Base-by-base conservation (phyloP, 2,888 invertebrate genomes). In the Anorthoa munda region DNA sequence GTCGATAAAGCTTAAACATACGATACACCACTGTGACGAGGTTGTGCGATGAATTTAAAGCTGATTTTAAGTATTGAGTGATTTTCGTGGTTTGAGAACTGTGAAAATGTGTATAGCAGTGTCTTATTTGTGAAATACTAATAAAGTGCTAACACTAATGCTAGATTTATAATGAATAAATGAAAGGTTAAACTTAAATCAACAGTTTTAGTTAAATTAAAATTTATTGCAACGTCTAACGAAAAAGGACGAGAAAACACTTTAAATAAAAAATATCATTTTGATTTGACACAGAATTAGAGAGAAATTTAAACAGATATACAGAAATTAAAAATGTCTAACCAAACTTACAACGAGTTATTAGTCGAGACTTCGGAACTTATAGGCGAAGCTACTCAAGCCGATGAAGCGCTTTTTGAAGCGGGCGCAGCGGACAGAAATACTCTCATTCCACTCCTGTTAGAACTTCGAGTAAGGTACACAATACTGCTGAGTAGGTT, bases 401-500 rank as follows among this genome's bases (percentile, higher is more conserved):
- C 95, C 2, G 97, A 98, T 78, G 96, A 97, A 84, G 97, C 96
- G 64, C 92, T 97, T 51, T 98, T 97, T 92, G 95, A 97, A 83
- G 97, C 97, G 79, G 97, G 97, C 53, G 92, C 96, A 46, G 94
- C 96, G 71, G 98, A 98, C 63, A 94, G 97, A 53, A 91, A 94
- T 39, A 96, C 97, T 66, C 96, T 98, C 2, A 97, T 98, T 66
- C 96, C 96, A 0, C 92, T 97, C 11, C 94, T 98, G 0, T 97
- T 97, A 23, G 97, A 97, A 74, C 94, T 99, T 66, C 98, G 99
- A 91, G 96, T 98, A 4, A 97, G 98, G 86, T 99, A 99, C 90
- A 98, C 99, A 9, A 95, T 98, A 39, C 97, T 98, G 0, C 97
- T 98, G 31, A 97, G 98, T 82, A 97, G 97, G 86, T 92, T 99